A percentile compares a stretch with the other conserved stretches of the same genome.
Conservation (phyloP, 30 jellyfish, hydroid and myxozoan genomes). For the Cassiopea andromeda region DNA sequence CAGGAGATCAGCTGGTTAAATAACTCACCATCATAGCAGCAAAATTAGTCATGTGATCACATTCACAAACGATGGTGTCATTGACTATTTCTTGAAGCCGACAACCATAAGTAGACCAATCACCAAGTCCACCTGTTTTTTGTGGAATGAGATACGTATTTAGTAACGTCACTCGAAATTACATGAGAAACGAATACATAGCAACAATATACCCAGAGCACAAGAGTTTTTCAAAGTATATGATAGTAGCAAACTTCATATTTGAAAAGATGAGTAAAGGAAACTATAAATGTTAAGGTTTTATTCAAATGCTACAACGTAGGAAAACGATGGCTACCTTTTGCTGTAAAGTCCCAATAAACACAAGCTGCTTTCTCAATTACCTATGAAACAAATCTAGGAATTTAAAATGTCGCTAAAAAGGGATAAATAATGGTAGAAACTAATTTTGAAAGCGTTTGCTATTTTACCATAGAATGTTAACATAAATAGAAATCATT, state of each 20-base stretch:
- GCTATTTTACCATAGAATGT: neutral
- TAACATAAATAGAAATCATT: too few species aligned
- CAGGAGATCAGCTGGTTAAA: too few species aligned
- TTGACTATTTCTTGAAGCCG: constrained; percentile 76
- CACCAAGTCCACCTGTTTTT: constrained; percentile 55
- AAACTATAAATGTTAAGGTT: too few species aligned
- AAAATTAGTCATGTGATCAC: constrained; percentile 97
- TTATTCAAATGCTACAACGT: too few species aligned
- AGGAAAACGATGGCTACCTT: constrained; percentile 24
- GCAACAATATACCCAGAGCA: neutral
- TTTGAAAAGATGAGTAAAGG: neutral
- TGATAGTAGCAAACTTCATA: neutral
- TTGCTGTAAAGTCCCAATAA: constrained; percentile 90
- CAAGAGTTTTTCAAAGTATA: neutral
- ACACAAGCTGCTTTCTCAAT: constrained; percentile 86
- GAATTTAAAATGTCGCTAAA: neutral
- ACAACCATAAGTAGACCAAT: constrained; percentile 95
- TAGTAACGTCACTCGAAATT: neutral
- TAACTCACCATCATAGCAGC: constrained; percentile 99
- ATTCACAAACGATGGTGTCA: constrained; percentile 89
- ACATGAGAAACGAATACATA: neutral
- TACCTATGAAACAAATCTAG: constrained; percentile 3
- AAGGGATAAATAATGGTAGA: neutral
- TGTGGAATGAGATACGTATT: neutral
- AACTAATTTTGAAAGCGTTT: neutral